Evolutionary conservation across 2,888 invertebrate genomes (phyloP), one percentile per base, ranked within the genome.

Genomic region (Diaprepes abbreviatus): DNA sequence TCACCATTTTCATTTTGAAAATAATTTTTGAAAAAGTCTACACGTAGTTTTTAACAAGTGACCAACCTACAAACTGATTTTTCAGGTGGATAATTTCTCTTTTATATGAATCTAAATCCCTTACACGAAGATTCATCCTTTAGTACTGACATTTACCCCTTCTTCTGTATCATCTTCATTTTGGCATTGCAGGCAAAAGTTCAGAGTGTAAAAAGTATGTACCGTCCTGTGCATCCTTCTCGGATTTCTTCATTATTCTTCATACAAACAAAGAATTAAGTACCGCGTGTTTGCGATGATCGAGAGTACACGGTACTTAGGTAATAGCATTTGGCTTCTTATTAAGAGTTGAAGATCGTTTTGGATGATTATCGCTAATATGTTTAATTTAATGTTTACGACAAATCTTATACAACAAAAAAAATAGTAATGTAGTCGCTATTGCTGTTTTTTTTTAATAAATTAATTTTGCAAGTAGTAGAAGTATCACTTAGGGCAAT

Each of bases 121-220:
- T 66, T 60, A 31, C 21, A 35, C 24, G 21, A 36, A 62, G 59
- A 55, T 7, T 38, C 43, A 33, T 57, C 63, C 58, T 63, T 65
- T 59, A 57, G 69, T 62, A 68, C 70, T 79, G 79, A 78, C 79
- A 78, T 78, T 79, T 78, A 74, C 76, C 76, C 74, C 78, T 76
- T 72, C 76, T 72, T 72, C 64, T 50, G 66, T 69, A 71, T 71
- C 74, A 74, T 76, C 76, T 77, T 78, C 74, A 74, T 75, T 75
- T 75, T 71, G 75, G 74, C 72, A 75, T 76, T 78, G 74, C 74
- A 70, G 73, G 70, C 73, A 72, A 74, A 75, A 74, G 75, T 77
- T 76, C 77, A 75, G 7, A 66, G 66, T 55, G 48, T 50, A 28
- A 50, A 50, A 50, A 28, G 14, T 28, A 50, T 50, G 48, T 50